Evolutionary conservation across 2,797 vertebrate genomes (phyloP), one percentile per base, ranked within the genome.

Genomic region (Poeciliopsis turneri): DNA sequence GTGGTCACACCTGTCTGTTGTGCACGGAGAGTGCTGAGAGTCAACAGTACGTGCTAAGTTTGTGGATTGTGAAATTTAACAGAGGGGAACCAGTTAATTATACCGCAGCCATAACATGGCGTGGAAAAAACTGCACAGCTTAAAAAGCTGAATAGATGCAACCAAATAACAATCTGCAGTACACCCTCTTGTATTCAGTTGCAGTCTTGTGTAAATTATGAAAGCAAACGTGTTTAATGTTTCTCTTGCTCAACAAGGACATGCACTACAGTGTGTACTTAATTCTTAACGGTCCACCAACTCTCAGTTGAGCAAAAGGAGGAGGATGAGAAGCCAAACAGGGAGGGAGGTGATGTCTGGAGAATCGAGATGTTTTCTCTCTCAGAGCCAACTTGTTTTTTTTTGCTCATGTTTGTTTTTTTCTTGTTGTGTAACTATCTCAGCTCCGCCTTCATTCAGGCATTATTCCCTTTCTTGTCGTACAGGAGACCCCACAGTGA

Each of bases 1-100:
- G 86, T 82, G 86, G 90, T 94, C 93, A 95, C 95, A 96, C 95
- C 94, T 95, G 92, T 83, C 90, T 92, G 92, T 89, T 94, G 92
- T 87, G 89, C 83, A 68, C 78, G 33, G 18, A 83, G 81, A 84
- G 71, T 7, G 71, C 82, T 25, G 90, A 87, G 84, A 87, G 71
- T 87, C 87, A 89, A 82, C 72, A 83, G 79, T 79, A 78, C 74
- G 72, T 61, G 82, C 49, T 68, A 41, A 75, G 83, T 89, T 86
- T 88, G 81, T 84, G 70, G 74, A 79, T 78, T 49, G 74, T 79
- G 75, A 87, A 88, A 78, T 43, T 72, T 61, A 82, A 78, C 80
- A 57, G 57, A 79, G 71, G 76, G 70, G 78, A 87, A 84, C 70
- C 61, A 28, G 23, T 87, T 78, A 69, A 89, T 87, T 85, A 82